phyloP scores from a whole-genome alignment of 2,797 vertebrate species.

The Gymnocypris eckloni region DNA sequence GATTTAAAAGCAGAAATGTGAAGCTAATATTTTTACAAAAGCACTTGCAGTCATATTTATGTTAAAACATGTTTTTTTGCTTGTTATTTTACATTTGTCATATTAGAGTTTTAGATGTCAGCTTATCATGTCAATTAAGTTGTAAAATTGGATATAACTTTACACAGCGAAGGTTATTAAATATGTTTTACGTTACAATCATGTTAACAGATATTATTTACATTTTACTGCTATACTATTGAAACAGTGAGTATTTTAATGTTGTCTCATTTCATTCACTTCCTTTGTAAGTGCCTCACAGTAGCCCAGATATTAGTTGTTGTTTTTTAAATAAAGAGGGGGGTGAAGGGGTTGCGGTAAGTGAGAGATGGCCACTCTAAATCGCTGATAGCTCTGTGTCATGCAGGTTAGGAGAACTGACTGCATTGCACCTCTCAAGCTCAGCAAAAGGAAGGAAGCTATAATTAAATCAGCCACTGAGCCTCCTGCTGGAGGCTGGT shows the following conservation, averaged over 20 bases:
- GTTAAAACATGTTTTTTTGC: neutral
- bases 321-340: no score
- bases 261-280: neutral
- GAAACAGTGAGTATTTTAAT: neutral
- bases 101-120: neutral
- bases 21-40: neutral
- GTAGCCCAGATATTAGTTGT: neutral
- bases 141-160: neutral
- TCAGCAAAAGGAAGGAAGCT: constrained; percentile 14
- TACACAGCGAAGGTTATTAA: neutral
- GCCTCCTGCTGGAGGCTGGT: constrained; percentile 50
- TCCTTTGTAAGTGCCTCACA: neutral
- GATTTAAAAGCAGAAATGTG: neutral
- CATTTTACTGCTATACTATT: neutral
- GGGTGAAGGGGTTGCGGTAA: neutral
- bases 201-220: neutral
- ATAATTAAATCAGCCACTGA: constrained; percentile 27
- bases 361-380: constrained; percentile 7
- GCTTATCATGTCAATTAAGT: neutral
- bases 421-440: constrained; percentile 58
- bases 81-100: neutral
- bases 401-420: constrained; percentile 52
- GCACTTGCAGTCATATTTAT: neutral
- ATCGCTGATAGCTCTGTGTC: constrained; percentile 33
- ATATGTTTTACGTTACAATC: neutral